A percentile compares a stretch with the other conserved stretches of the same genome.
phyloP scores from a whole-genome alignment of 1,140 invertebrate genomes.

The Chrysopa pallens region DNA sequence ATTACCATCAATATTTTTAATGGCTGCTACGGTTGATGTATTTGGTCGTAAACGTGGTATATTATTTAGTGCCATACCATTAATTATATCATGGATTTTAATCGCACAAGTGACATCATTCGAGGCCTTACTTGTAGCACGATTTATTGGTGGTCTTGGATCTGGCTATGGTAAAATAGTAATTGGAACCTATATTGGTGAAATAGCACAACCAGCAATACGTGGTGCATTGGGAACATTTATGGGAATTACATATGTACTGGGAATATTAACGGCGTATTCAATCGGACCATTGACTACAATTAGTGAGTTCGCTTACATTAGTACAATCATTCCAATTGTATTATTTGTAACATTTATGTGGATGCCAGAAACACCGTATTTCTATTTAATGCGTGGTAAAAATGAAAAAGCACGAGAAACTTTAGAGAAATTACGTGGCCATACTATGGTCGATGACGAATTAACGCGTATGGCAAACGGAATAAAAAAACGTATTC shows the following conservation, averaged over 20 bases:
- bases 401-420: conserved; percentile 27
- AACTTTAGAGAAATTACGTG: conserved; percentile 27
- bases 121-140: conserved; percentile 6
- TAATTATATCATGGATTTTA: conserved; percentile 6
- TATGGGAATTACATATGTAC: conserved; percentile 45
- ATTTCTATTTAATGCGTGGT: conserved; percentile 7
- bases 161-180: not conserved
- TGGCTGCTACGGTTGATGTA: conserved; percentile 7
- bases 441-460: not conserved
- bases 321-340: conserved; percentile 5
- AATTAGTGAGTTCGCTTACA: conserved; percentile 7
- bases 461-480: conserved; percentile 10
- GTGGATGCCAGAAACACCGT: conserved; percentile 9
- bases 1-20: conserved; percentile 5
- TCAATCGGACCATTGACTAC: conserved; percentile 33
- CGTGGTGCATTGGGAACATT: conserved; percentile 46
- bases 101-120: conserved; percentile 7
- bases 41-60: conserved; percentile 9
- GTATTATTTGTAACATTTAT: conserved; percentile 7
- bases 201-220: conserved; percentile 47
- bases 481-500: conserved; percentile 5
- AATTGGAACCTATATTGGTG: conserved; percentile 35
- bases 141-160: conserved; percentile 5
- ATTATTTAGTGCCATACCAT: conserved; percentile 4
- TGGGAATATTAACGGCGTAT: conserved; percentile 37